These are phyloP conservation scores for Drosophila ambigua DNA, from an alignment of 1,140 invertebrate genomes.

Conservation along the genomic window DNA sequence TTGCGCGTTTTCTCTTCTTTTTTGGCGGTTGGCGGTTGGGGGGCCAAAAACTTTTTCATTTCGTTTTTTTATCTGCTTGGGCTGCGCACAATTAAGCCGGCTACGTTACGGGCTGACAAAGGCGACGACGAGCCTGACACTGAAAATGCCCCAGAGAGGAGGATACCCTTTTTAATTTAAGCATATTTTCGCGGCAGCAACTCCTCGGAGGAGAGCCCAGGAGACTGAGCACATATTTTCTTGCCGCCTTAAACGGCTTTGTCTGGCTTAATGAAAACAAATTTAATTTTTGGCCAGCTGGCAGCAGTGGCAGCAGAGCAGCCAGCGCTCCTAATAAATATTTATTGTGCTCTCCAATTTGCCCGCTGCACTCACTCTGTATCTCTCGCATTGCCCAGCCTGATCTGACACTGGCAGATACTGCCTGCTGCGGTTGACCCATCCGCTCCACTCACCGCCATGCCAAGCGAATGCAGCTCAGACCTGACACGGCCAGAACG, in stretches of 20 bases:
- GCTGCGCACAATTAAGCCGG: slow-evolving; percentile 75
- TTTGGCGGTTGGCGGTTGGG: slow-evolving; percentile 22
- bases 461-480: slow-evolving; percentile 27
- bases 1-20: slow-evolving; percentile 23
- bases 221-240: slow-evolving; percentile 46
- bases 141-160: slow-evolving; percentile 37
- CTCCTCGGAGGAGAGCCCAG: slow-evolving; percentile 3
- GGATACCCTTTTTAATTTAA: slow-evolving; percentile 74
- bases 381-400: neutral
- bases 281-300: slow-evolving; percentile 69
- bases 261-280: slow-evolving; percentile 75
- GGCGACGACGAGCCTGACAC: slow-evolving; percentile 30
- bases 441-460: slow-evolving; percentile 20
- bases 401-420: slow-evolving; percentile 30
- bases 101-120: slow-evolving; percentile 35
- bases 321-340: slow-evolving; percentile 67
- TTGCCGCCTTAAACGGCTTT: slow-evolving; percentile 61
- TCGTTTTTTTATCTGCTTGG: slow-evolving; percentile 71
- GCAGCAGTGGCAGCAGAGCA: slow-evolving; percentile 9
- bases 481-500: slow-evolving; percentile 26
- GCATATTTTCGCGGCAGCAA: slow-evolving; percentile 49
- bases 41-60: slow-evolving; percentile 75
- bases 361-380: slow-evolving; percentile 1
- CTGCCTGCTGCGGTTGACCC: slow-evolving; percentile 1
- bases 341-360: slow-evolving; percentile 60